Evolutionary conservation across 2,797 vertebrate genomes (phyloP).

Genomic region (Neomorphus geoffroyi): DNA sequence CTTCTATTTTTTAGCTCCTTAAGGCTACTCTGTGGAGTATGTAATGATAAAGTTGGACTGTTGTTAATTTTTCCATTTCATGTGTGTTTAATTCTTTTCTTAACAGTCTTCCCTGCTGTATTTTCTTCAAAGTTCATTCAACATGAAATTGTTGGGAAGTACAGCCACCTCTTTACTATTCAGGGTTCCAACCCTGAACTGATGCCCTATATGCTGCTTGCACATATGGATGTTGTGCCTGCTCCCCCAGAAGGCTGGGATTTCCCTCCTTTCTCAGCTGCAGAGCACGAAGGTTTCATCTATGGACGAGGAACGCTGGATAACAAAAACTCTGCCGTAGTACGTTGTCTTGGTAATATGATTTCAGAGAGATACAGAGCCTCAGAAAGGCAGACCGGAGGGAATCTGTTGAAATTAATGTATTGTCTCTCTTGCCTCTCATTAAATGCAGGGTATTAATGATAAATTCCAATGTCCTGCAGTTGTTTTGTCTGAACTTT

Average conservation of each 20-base stretch:
- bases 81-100: neutral
- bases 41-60: neutral
- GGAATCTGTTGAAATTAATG: neutral
- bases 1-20: neutral
- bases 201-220: constrained; percentile 89
- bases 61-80: neutral
- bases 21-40: neutral
- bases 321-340: constrained; percentile 89
- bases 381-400: neutral
- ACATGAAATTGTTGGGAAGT: constrained; percentile 87
- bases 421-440: accelerated
- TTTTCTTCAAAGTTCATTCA: constrained; percentile 87
- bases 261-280: constrained; percentile 90
- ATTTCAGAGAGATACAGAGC: neutral
- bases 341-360: constrained; percentile 55
- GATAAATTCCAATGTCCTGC: neutral
- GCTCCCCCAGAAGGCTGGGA: constrained; percentile 89
- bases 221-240: constrained; percentile 96
- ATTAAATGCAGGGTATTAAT: neutral
- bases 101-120: constrained; percentile 87
- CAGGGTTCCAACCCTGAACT: constrained; percentile 80
- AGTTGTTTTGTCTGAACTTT: neutral
- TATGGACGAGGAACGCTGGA: constrained; percentile 93
- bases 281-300: constrained; percentile 90
- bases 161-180: constrained; percentile 91